These are phyloP conservation scores for Hemibagrus wyckioides DNA, from an alignment of 2,113 vertebrate species.

Conservation along the genomic window DNA sequence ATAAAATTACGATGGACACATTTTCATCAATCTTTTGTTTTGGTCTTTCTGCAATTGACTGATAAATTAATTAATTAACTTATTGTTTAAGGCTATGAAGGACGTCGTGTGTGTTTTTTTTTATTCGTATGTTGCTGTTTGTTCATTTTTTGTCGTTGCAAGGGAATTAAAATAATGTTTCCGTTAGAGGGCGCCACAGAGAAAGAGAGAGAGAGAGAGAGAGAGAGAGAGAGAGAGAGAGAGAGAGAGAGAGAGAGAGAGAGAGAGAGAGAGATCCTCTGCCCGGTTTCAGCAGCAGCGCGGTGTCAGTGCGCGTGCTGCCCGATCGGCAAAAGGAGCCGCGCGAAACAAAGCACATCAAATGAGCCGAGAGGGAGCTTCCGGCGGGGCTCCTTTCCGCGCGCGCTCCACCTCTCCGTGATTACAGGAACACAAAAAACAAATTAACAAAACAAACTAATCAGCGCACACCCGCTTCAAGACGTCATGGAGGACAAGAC, in stretches of 20 bases:
- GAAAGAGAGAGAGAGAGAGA: conserved; percentile 69
- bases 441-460: not conserved
- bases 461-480: conserved; percentile 32
- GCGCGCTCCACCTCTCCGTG: conserved; percentile 19
- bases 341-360: conserved; percentile 22
- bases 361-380: conserved; percentile 46
- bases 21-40: too few relatives aligned
- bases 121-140: not conserved
- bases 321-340: conserved; percentile 17
- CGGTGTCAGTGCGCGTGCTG: conserved; percentile 31
- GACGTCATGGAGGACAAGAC: conserved; percentile 88
- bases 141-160: conserved; percentile 58
- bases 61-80: too few relatives aligned
- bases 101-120: not conserved
- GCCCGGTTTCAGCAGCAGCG: conserved; percentile 9
- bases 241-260: conserved; percentile 61
- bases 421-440: conserved; percentile 43
- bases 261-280: conserved; percentile 1
- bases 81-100: too few relatives aligned
- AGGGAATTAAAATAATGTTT: conserved; percentile 27
- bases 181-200: conserved; percentile 69
- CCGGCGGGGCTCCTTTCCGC: conserved; percentile 36
- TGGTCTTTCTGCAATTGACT: too few relatives aligned
- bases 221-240: conserved; percentile 72
- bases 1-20: too few relatives aligned